Conservation (phyloP, 2,113 vertebrate genomes). For the Rhombomys opimus region DNA sequence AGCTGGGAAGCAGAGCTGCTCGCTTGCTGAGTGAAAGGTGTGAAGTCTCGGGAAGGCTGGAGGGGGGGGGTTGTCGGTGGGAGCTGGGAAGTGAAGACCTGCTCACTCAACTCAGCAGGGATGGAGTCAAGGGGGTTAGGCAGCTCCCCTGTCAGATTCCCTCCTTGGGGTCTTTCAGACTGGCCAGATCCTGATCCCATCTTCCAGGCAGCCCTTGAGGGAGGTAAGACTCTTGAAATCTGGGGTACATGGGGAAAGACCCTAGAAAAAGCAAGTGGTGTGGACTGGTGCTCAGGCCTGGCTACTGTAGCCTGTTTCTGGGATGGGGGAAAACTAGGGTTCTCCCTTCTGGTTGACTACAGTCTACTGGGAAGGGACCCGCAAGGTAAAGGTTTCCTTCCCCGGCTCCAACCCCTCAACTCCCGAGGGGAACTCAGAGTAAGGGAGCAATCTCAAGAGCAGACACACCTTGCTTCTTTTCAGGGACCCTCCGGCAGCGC, state of each 20-base stretch:
- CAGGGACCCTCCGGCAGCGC: background rate
- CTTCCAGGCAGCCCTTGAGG: conserved; percentile 53
- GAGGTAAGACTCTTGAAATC: conserved; percentile 7
- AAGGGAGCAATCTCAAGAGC: conserved; percentile 22
- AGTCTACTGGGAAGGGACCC: background rate
- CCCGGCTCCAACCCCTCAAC: background rate
- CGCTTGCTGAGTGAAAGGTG: conserved; percentile 70
- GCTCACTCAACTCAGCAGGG: background rate
- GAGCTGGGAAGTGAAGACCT: background rate
- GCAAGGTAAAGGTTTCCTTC: background rate
- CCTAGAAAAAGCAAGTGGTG: background rate
- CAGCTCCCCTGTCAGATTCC: background rate
- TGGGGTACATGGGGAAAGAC: background rate
- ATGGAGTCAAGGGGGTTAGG: background rate
- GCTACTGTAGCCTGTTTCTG: background rate
- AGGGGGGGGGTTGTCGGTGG: conserved; percentile 25
- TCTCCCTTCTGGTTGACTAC: background rate
- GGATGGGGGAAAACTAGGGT: background rate
- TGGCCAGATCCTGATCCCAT: conserved; percentile 48
- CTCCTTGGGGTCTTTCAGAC: conserved; percentile 21
- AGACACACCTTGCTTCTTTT: conserved; percentile 4
- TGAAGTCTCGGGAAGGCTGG: conserved; percentile 61
- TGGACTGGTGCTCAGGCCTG: background rate
- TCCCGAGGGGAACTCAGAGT: background rate
- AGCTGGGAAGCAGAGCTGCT: conserved; percentile 66